Conservation (phyloP, 2,888 invertebrate species). For the Drosophila buzzatii region DNA sequence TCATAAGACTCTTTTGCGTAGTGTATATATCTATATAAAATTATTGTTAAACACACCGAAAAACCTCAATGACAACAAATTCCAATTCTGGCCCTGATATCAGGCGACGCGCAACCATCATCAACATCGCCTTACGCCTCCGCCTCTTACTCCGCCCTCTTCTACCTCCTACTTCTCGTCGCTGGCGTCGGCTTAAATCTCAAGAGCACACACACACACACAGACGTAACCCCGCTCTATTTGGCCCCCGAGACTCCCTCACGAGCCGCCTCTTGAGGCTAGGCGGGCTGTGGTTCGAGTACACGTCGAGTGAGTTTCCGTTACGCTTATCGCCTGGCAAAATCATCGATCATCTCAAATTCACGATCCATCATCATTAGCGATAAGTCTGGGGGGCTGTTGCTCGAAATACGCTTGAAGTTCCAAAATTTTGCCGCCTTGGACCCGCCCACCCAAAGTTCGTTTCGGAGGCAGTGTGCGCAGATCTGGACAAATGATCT, state of each 20-base stretch:
- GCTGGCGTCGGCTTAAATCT: constrained; percentile 58
- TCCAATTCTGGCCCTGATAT: constrained; percentile 38
- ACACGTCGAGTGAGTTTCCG: constrained; percentile 11
- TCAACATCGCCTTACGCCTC: constrained; percentile 16
- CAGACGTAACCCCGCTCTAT: constrained; percentile 5
- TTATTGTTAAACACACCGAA: constrained; percentile 19
- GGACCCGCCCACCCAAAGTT: not conserved
- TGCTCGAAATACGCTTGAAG: constrained; percentile 63
- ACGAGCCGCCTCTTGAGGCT: not conserved
- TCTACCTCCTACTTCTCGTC: not conserved
- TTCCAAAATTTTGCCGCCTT: constrained; percentile 51
- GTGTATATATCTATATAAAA: constrained; percentile 7
- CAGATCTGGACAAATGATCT: constrained; percentile 39
- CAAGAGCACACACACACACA: constrained; percentile 55
- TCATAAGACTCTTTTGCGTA: not conserved
- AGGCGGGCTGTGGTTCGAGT: not conserved
- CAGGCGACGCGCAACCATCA: constrained; percentile 23
- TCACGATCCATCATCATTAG: constrained; percentile 81
- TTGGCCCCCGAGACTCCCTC: not conserved
- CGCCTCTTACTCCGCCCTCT: not conserved
- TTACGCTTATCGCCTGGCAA: constrained; percentile 52
- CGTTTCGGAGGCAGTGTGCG: constrained; percentile 23
- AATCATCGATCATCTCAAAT: constrained; percentile 81
- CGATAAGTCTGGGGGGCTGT: constrained; percentile 55
- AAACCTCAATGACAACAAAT: constrained; percentile 26